Percentiles rank a stretch among this genome's conserved stretches.
These are phyloP conservation scores for Crenichthys baileyi DNA, from an alignment of 2,797 vertebrate species.

Conservation along the genomic window DNA sequence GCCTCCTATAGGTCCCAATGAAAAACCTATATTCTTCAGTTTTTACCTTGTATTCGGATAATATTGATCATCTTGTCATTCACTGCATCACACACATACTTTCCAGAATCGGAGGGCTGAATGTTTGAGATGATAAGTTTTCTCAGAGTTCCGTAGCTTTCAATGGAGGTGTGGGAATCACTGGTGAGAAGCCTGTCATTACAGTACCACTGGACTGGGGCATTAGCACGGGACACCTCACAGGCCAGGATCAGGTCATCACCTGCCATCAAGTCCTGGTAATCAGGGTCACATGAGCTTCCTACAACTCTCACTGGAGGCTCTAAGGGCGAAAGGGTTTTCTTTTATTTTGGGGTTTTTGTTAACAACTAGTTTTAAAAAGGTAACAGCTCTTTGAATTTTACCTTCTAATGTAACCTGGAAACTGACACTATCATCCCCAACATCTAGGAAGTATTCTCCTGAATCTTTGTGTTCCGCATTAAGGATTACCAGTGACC, in stretches of 20 bases:
- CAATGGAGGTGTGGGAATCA: constrained; percentile 81
- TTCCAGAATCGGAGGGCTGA: constrained; percentile 84
- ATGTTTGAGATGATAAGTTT: constrained; percentile 85
- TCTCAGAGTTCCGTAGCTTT: constrained; percentile 83
- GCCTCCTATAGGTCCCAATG: neutral
- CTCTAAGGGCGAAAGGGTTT: constrained; percentile 66
- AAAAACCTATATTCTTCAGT: neutral
- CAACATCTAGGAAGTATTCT: constrained; percentile 89
- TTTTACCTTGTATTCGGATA: constrained; percentile 88
- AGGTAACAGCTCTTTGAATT: neutral
- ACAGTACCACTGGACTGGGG: constrained; percentile 90
- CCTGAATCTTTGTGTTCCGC: constrained; percentile 84
- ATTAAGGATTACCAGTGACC: constrained; percentile 86
- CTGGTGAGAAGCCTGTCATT: constrained; percentile 84
- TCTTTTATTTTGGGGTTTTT: neutral
- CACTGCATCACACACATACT: constrained; percentile 88
- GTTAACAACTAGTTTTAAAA: neutral
- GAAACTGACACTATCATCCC: constrained; percentile 89
- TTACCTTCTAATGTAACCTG: constrained; percentile 89
- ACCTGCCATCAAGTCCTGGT: constrained; percentile 80
- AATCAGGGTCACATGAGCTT: constrained; percentile 74
- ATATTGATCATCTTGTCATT: constrained; percentile 89
- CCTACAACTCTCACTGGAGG: constrained; percentile 86
- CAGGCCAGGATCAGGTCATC: constrained; percentile 90
- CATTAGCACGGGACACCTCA: constrained; percentile 84